Conservation (phyloP, 2,797 vertebrate genomes). For the Cuculus canorus region DNA sequence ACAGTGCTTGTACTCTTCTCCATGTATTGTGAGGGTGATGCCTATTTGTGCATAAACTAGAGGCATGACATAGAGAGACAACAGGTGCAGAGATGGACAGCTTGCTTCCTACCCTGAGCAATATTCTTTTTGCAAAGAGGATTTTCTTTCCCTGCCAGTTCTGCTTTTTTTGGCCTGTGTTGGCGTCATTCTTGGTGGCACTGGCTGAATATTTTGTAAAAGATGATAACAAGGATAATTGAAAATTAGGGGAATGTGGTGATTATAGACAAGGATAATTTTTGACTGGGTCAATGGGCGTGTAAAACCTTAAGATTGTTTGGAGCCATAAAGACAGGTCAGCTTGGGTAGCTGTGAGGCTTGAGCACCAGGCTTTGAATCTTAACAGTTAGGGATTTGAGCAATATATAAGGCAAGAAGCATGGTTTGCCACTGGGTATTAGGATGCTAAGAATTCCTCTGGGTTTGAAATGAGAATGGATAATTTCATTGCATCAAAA, state of each 20-base stretch:
- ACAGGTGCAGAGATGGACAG: background rate
- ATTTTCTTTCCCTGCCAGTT: background rate
- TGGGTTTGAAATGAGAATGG: background rate
- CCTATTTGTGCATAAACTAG: background rate
- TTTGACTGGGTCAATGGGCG: background rate
- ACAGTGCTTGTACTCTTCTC: background rate
- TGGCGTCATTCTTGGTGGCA: background rate
- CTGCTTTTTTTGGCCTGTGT: background rate
- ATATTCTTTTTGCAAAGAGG: background rate
- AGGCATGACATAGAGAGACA: background rate
- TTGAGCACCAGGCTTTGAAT: background rate
- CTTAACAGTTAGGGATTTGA: background rate
- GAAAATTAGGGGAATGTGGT: background rate
- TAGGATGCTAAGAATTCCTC: background rate
- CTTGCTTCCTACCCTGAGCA: background rate
- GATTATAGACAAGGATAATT: background rate
- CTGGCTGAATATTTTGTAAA: background rate
- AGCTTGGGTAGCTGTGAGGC: background rate
- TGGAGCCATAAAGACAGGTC: background rate
- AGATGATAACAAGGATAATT: background rate
- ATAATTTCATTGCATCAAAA: background rate
- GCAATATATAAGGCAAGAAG: background rate
- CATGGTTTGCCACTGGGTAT: background rate
- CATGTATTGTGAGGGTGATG: background rate
- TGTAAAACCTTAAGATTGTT: background rate